Conservation (phyloP, 2,888 invertebrate species). For the Tipula vernalis region DNA sequence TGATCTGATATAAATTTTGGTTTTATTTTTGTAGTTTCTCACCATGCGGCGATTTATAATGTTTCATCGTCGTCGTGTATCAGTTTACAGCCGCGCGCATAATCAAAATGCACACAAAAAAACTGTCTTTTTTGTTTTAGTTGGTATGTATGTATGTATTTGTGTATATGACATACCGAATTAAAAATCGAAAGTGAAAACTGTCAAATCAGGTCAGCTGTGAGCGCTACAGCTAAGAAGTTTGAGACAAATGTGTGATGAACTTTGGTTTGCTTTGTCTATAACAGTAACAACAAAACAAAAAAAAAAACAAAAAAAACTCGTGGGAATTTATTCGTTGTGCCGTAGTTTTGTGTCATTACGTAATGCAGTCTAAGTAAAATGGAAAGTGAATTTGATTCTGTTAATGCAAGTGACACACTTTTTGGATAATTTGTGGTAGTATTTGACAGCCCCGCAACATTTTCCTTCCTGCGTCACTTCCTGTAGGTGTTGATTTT, state of each 20-base stretch:
- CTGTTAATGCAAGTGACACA: background rate
- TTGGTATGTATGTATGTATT: background rate
- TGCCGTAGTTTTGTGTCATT: background rate
- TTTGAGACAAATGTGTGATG: background rate
- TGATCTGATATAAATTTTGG: background rate
- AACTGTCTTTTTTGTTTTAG: background rate
- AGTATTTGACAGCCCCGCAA: too few relatives aligned
- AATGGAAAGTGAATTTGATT: background rate
- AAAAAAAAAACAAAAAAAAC: background rate
- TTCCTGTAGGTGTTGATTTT: too few relatives aligned
- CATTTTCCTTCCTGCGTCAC: too few relatives aligned
- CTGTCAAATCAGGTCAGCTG: background rate
- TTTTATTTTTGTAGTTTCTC: background rate
- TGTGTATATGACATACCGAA: background rate
- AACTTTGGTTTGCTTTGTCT: background rate
- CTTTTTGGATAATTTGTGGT: too few relatives aligned
- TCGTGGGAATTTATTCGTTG: background rate
- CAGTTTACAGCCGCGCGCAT: background rate
- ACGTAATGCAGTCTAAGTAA: background rate
- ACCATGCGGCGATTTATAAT: background rate
- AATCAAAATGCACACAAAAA: background rate
- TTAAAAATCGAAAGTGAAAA: background rate
- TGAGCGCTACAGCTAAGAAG: background rate
- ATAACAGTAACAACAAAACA: background rate
- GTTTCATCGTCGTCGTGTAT: background rate